Percentiles rank a stretch among this genome's conserved stretches.
phyloP scores from a whole-genome alignment of 92 coral and sea anemone genomes.

The Desmophyllum pertusum region DNA sequence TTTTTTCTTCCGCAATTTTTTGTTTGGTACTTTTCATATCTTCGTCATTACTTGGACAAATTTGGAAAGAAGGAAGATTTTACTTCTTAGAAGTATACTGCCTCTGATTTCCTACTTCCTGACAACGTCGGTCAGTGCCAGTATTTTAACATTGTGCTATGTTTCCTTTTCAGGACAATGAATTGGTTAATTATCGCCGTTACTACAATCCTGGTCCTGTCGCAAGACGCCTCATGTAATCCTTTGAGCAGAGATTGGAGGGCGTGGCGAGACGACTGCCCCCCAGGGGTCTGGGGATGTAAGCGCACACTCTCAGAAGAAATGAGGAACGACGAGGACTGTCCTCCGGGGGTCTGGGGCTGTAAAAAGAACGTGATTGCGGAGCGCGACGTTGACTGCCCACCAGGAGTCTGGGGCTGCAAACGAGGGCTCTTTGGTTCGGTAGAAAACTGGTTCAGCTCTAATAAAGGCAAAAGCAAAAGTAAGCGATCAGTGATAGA shows the following conservation, averaged over 20 bases:
- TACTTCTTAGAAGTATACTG: neutral
- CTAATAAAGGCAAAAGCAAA: neutral
- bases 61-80: neutral
- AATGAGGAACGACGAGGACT: slow-evolving; percentile 22
- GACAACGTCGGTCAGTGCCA: neutral
- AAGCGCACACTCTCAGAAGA: slow-evolving; percentile 26
- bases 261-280: slow-evolving; percentile 44
- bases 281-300: slow-evolving; percentile 81
- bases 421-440: slow-evolving; percentile 47
- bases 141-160: neutral
- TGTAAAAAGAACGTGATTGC: slow-evolving; percentile 18
- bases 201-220: slow-evolving; percentile 17
- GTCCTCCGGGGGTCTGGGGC: slow-evolving; percentile 80
- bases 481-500: slow-evolving; percentile 23
- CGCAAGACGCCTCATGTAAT: slow-evolving; percentile 19
- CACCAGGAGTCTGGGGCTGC: slow-evolving; percentile 80
- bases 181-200: slow-evolving; percentile 30
- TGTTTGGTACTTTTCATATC: neutral
- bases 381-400: slow-evolving; percentile 36
- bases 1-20: neutral
- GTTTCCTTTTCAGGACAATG: slow-evolving; percentile 23
- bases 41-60: neutral
- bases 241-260: slow-evolving; percentile 30
- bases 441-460: slow-evolving; percentile 22
- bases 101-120: neutral